Evolutionary conservation across 2,113 vertebrate genomes (phyloP), one percentile per base, ranked within the genome.

Genomic region (Bungarus multicinctus): DNA sequence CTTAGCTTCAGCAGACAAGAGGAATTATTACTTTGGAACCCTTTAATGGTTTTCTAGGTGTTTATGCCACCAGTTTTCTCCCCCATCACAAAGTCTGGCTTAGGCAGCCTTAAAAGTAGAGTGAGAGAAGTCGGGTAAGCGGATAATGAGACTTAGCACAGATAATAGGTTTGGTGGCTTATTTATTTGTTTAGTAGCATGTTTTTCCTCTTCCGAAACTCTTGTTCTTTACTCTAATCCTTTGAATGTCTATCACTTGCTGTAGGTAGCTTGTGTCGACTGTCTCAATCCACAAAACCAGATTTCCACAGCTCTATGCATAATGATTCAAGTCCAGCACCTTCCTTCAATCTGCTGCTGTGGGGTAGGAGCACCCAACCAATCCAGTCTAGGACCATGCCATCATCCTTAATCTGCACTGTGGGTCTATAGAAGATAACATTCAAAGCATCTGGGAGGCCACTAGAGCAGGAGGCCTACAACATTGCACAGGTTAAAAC

Each of bases 241-340:
- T 95, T 96, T 97, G 95, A 97, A 96, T 86, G 96, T 96, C 96
- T 97, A 89, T 89, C 96, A 96, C 94, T 95, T 95, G 92, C 93
- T 93, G 69, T 91, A 89, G 93, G 92, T 90, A 64, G 93, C 87
- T 94, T 89, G 39, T 69, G 81, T 95, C 94, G 96, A 96, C 93
- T 89, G 93, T 97, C 97, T 97, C 97, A 98, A 98, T 96, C 96
- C 96, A 97, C 96, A 96, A 94, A 92, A 89, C 5, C 89, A 87
- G 88, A 93, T 89, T 90, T 64, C 30, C 43, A 45, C 30, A 64
- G 50, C 74, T 43, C 69, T 3, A 0, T 64, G 74, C 45, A 22
- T 87, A 90, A 64, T 20, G 85, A 53, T 69, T 89, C 23, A 43
- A 88, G 86, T 39, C 45, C 50, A 57, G 43, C 14, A 45, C 30